Base-by-base conservation (phyloP, 2,797 vertebrate genomes). In the Melanotaenia trifasciata region DNA sequence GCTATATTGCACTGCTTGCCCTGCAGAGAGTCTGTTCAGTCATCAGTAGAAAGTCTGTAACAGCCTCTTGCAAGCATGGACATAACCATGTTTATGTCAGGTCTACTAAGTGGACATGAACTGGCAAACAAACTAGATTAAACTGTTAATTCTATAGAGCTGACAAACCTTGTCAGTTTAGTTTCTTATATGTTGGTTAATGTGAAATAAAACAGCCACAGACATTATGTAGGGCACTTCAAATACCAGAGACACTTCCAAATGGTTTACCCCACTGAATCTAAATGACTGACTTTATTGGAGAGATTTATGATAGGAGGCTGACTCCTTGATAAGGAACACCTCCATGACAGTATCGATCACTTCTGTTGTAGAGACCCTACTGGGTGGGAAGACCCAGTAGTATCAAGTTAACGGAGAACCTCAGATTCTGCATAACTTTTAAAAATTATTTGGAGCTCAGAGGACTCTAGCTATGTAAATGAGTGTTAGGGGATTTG, bases 361-460 rank as follows among this genome's bases (percentile, higher is more conserved):
- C 59, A 68, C 83, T 87, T 75, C 68, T 73, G 80, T 65, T 83
- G 73, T 76, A 79, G 22, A 68, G 58, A 79, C 30, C 30, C 30
- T 30, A 30, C 30, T 30, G 30, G 30, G 30, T 30, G 30, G 40
- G 74, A 75, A 47, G 36, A 50, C 18, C 47, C 12, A 57, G 70
- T 36, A 58, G 58, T 32, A n/a, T 62, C 50, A 56, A 74, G 72
- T 69, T 76, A 81, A 77, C 64, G 78, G 67, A 30, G 28, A 47
- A 59, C 32, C 50, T 72, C 61, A 38, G 61, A 72, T 67, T 36
- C 43, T 75, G 70, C 61, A 72, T 62, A 74, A 83, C 63, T 50
- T 8, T 22, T 50, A 4, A 69, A 67, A 77, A 80, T 67, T 67
- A 81, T 81, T 74, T 64, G 47, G 60, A 87, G 68, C 64, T 65